Evolutionary conservation across 2,888 invertebrate species (phyloP).

Genomic region (Athalia cordata): DNA sequence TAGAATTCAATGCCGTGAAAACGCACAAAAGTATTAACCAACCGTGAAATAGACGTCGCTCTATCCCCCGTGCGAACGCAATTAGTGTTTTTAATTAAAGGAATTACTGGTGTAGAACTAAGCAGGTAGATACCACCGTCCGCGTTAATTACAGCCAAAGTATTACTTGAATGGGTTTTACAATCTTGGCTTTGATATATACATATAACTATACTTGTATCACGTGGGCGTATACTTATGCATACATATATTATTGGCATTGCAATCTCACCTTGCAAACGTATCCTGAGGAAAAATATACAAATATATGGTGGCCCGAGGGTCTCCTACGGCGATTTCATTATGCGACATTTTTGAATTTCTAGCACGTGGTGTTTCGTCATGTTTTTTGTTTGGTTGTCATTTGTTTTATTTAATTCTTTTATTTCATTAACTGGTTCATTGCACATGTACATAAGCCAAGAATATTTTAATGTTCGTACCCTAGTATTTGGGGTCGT

Average conservation of each 20-base stretch:
- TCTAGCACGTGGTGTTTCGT: too few species aligned
- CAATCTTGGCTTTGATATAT: slow-evolving; percentile 17
- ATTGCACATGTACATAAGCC: too few species aligned
- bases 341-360: too few species aligned
- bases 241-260: not conserved
- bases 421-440: slow-evolving; percentile 12
- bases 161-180: slow-evolving; percentile 37
- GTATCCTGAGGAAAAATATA: too few species aligned
- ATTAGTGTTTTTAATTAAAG: slow-evolving; percentile 45
- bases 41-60: slow-evolving; percentile 42
- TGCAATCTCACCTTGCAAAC: not conserved
- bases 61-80: slow-evolving; percentile 41
- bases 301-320: too few species aligned
- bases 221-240: not conserved
- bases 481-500: slow-evolving; percentile 32
- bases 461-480: not conserved
- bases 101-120: slow-evolving; percentile 42
- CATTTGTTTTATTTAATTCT: not conserved
- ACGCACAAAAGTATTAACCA: slow-evolving; percentile 39
- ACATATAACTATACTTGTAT: not conserved
- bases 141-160: slow-evolving; percentile 41
- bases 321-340: too few species aligned
- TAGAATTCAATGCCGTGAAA: slow-evolving; percentile 30
- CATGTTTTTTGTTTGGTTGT: not conserved
- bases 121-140: slow-evolving; percentile 39